Evolutionary conservation across 1,140 invertebrate species (phyloP).

Genomic region (Neomicropteryx cornuta): DNA sequence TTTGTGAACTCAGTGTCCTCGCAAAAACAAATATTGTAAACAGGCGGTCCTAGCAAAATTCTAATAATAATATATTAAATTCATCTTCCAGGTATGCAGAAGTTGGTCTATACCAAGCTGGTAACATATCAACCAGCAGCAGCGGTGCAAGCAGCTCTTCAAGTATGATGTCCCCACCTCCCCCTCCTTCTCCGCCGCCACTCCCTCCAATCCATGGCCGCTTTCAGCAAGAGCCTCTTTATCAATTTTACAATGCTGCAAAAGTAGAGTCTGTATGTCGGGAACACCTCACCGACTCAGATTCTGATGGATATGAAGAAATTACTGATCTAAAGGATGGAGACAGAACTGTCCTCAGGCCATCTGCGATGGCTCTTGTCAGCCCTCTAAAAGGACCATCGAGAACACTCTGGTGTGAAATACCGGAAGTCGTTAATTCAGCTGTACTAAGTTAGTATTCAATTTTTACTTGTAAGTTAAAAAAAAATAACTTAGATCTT

Average conservation of each 20-base stretch:
- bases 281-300: conserved; percentile 50
- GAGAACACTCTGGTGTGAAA: conserved; percentile 87
- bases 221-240: conserved; percentile 69
- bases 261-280: conserved; percentile 56
- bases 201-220: conserved; percentile 32
- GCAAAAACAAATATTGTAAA: too few relatives aligned
- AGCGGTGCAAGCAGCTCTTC: conserved; percentile 34
- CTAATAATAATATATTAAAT: too few relatives aligned
- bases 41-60: too few relatives aligned
- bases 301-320: conserved; percentile 74
- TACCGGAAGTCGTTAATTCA: conserved; percentile 75
- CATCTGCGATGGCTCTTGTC: conserved; percentile 54
- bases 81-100: conserved; percentile 60
- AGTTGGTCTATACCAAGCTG: conserved; percentile 46
- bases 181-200: conserved; percentile 25
- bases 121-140: conserved; percentile 38
- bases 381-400: conserved; percentile 51
- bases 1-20: too few relatives aligned
- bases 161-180: conserved; percentile 14
- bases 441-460: conserved; percentile 55
- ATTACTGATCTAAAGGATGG: conserved; percentile 33
- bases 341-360: conserved; percentile 22
- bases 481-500: not conserved
- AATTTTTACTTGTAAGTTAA: not conserved
- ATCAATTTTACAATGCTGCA: conserved; percentile 80